Conservation (phyloP, 2,113 vertebrate species). For the Progne subis region DNA sequence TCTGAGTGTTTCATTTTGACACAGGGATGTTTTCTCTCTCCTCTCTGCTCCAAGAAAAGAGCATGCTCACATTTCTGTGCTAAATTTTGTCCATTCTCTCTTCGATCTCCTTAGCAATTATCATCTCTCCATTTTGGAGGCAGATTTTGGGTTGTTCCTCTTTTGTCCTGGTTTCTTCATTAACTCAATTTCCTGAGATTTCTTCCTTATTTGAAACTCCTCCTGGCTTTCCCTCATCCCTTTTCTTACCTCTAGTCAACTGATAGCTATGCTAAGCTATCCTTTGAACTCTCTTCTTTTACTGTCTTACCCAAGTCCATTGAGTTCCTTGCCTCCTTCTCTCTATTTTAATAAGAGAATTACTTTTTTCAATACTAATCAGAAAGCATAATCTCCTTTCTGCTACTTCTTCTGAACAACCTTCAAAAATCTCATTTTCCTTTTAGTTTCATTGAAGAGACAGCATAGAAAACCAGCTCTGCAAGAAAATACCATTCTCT, state of each 20-base stretch:
- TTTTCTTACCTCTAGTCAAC: neutral
- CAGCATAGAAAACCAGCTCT: neutral
- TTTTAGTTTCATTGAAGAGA: slow-evolving; percentile 13
- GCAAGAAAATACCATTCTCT: neutral
- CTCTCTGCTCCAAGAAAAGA: neutral
- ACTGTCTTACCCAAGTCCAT: neutral
- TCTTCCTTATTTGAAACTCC: neutral
- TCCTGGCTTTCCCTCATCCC: neutral
- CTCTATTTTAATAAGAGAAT: slow-evolving; percentile 35
- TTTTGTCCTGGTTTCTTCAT: slow-evolving; percentile 2
- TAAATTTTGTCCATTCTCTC: neutral
- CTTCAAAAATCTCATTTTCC: neutral
- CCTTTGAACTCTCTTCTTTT: slow-evolving; percentile 43
- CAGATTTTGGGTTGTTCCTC: neutral
- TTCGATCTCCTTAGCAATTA: neutral
- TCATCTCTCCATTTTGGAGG: neutral
- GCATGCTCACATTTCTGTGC: neutral
- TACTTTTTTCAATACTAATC: slow-evolving; percentile 29
- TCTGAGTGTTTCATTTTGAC: neutral
- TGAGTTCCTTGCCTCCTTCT: neutral
- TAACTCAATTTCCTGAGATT: neutral
- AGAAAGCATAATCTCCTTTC: slow-evolving; percentile 31
- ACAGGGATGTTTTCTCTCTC: neutral
- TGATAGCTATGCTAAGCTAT: neutral
- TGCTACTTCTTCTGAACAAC: neutral